phyloP scores from a whole-genome alignment of 1,140 invertebrate genomes.

The Cydia fagiglandana region DNA sequence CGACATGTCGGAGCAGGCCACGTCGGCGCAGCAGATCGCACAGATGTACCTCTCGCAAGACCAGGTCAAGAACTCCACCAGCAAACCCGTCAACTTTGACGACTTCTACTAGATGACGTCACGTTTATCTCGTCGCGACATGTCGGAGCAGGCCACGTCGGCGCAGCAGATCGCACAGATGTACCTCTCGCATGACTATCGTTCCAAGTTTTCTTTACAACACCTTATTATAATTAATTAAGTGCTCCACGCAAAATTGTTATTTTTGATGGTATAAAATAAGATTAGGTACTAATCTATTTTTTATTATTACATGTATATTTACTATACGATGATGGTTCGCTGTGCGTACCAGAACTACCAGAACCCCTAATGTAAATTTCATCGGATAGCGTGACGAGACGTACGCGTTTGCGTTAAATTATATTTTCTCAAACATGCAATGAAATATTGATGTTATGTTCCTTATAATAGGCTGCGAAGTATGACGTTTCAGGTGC shows the following conservation, averaged over 20 bases:
- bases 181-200: conserved; percentile 91
- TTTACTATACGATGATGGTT: neutral
- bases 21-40: conserved; percentile 92
- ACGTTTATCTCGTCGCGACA: conserved; percentile 81
- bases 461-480: too few relatives aligned
- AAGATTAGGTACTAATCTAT: too few relatives aligned
- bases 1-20: conserved; percentile 97
- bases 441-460: too few relatives aligned
- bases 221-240: too few relatives aligned
- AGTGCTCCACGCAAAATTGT: too few relatives aligned
- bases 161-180: conserved; percentile 90
- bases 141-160: conserved; percentile 96
- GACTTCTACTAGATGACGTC: conserved; percentile 82
- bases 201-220: too few relatives aligned
- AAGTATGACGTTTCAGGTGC: too few relatives aligned
- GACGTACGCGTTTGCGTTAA: too few relatives aligned
- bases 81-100: conserved; percentile 76
- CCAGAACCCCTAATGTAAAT: neutral
- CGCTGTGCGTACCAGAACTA: conserved; percentile 9
- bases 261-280: too few relatives aligned
- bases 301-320: too few relatives aligned
- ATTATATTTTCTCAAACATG: too few relatives aligned
- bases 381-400: too few relatives aligned
- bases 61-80: conserved; percentile 90
- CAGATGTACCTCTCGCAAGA: conserved; percentile 93